phyloP scores from a whole-genome alignment of 2,888 invertebrate species.

The Thereva nobilitata region DNA sequence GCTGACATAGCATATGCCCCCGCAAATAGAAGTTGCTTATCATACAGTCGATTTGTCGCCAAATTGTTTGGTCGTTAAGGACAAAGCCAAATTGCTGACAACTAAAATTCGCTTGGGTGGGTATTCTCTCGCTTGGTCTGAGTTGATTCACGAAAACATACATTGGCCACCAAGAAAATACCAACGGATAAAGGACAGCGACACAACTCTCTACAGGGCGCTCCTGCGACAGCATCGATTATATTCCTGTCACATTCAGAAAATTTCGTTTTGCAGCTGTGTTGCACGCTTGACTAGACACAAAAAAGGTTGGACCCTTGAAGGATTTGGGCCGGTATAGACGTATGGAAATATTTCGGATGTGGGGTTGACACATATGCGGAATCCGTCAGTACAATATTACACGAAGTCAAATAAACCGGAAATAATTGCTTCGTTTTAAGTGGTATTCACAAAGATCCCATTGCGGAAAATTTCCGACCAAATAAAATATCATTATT shows the following conservation, averaged over 20 bases:
- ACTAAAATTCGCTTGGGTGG: conserved; percentile 36
- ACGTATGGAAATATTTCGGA: background rate
- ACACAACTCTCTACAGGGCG: conserved; percentile 6
- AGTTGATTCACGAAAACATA: conserved; percentile 12
- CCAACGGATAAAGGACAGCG: conserved; percentile 9
- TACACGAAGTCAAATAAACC: conserved; percentile 14
- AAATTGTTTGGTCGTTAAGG: conserved; percentile 41
- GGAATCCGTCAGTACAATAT: background rate
- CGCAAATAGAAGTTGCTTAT: conserved; percentile 20
- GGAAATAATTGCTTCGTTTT: conserved; percentile 18
- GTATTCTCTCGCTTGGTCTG: conserved; percentile 8
- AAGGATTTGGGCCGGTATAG: background rate
- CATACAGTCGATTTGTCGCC: conserved; percentile 40
- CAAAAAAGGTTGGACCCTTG: conserved; percentile 20
- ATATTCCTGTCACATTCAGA: conserved; percentile 38
- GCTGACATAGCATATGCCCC: conserved; percentile 16
- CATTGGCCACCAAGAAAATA: conserved; percentile 24
- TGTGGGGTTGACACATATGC: conserved; percentile 9
- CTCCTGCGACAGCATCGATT: conserved; percentile 21
- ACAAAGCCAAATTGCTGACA: conserved; percentile 40
- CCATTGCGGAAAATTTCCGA: background rate
- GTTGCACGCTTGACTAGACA: conserved; percentile 20
- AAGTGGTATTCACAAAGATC: background rate
- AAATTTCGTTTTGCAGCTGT: conserved; percentile 29
- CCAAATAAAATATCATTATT: background rate